Evolutionary conservation across 2,797 vertebrate genomes (phyloP), one percentile per base, ranked within the genome.

Genomic region (Poecilia velifera): DNA sequence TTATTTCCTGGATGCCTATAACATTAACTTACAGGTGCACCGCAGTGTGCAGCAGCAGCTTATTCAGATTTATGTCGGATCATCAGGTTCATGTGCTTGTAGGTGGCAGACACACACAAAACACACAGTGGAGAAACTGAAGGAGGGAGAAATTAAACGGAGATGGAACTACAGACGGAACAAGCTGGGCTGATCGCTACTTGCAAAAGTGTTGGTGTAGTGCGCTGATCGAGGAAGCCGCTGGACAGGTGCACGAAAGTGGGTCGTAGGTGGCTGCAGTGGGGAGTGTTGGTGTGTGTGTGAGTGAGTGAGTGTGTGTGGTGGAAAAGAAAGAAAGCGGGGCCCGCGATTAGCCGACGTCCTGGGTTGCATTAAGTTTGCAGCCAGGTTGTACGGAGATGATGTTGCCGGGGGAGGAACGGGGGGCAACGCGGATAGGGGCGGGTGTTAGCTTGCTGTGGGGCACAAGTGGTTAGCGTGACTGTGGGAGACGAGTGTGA

Each of bases 101-200:
- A 77, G 87, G 85, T 76, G 86, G 79, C 28, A 81, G 7, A 77
- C 18, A 72, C 20, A 76, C 71, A 76, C 76, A 82, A 82, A 82
- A 70, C 25, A 74, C 70, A 76, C 72, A 82, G 84, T 79, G 83
- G 91, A 90, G 92, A 92, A 91, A 90, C 88, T 72, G 90, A 89
- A 74, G 90, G 91, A 90, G 91, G 85, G 41, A 86, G 83, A 79
- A 22, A 57, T 59, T 76, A 74, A 76, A 55, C 20, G 72, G 64
- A 71, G 43, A 45, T 45, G 82, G 76, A 91, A 87, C 82, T 55
- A 86, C 28, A 49, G 76, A 77, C 78, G 90, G 84, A 90, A 91
- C 84, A 84, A 71, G 47, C 36, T 18, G 47, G 22, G 79, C 20
- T 57, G 76, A 79, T 82, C 76, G 39, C 31, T 2, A 7, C 82